A percentile compares a stretch with the other conserved stretches of the same genome.
These are phyloP conservation scores for Macrochelys suwanniensis DNA, from an alignment of 2,797 vertebrate genomes.

Conservation along the genomic window DNA sequence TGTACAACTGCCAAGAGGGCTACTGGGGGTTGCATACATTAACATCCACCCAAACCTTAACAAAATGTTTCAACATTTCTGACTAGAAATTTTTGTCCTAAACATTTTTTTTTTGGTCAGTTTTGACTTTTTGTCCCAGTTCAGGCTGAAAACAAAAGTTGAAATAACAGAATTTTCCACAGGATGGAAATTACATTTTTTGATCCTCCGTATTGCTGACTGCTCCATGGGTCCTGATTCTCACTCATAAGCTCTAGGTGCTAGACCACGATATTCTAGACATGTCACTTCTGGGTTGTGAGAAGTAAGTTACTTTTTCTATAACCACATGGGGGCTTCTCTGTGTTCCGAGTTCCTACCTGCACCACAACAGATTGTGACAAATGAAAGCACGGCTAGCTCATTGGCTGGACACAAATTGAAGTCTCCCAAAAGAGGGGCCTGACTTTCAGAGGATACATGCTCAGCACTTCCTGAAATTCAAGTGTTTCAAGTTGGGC, in stretches of 20 bases:
- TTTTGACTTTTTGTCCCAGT: constrained; percentile 65
- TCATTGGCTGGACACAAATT: neutral
- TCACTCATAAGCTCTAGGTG: neutral
- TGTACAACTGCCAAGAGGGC: neutral
- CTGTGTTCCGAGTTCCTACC: neutral
- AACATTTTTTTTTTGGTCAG: constrained; percentile 49
- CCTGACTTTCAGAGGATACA: neutral
- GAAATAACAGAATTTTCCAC: constrained; percentile 64
- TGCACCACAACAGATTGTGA: rapidly evolving
- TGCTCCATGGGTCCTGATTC: neutral
- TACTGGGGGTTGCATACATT: constrained; percentile 19
- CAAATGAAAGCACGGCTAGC: neutral
- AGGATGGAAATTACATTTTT: constrained; percentile 39
- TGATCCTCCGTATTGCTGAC: neutral
- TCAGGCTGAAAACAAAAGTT: neutral
- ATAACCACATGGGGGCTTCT: neutral
- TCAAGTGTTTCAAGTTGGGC: neutral
- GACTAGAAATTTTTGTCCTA: constrained; percentile 50
- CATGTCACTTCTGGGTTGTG: neutral
- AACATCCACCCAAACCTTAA: constrained; percentile 47
- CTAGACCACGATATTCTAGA: neutral
- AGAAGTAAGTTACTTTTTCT: neutral
- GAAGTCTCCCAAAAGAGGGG: neutral
- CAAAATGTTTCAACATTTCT: constrained; percentile 62
- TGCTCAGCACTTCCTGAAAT: neutral